Base-by-base conservation (phyloP, 2,797 vertebrate genomes). In the Sciurus vulgaris region DNA sequence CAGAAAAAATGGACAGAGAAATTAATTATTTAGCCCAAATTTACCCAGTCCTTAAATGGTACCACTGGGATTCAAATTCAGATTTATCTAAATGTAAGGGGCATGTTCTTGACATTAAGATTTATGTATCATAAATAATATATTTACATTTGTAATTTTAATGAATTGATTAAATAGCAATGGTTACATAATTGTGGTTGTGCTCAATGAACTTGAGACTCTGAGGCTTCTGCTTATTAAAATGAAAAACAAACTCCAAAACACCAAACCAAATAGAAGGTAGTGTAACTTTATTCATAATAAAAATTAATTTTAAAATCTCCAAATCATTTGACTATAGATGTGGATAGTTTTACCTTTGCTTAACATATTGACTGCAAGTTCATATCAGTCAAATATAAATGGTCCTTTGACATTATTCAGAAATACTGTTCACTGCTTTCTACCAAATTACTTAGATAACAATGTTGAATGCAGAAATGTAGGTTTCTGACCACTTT, bases 41-140 rank as follows among this genome's bases (percentile, higher is more conserved):
- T 83, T 85, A 73, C 13, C n/a, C 10, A 59, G 51, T 85, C 38
- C 49, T 73, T 90, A 95, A 70, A 28, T 61, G n/a, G 89, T 6
- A 84, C 44, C 85, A 86, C 30, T 86, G 6, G 13, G 72, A 91
- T 77, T 96, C 49, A 69, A 86, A 95, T 74, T 28, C 74, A 76
- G 18, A 78, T 51, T 22, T 93, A 92, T 84, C 30, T 65, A 93
- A 84, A 41, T 54, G 83, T 91, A 79, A 91, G 84, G 12, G 22
- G 13, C 74, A 35, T 30, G 9, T 15, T 51, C 47, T 59, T 65
- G 28, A 72, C 54, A 92, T 65, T 41, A 61, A 91, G 41, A 89
- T 89, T 78, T 83, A 67, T 44, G 93, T 89, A 92, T 96, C 26
- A 61, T 61, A 61, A 91, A 82, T n/a, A 94, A 92, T 69, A 87